Percentiles rank a stretch among this genome's conserved stretches.
phyloP scores from a whole-genome alignment of 1,140 invertebrate genomes.

The Pseudomyrmex flavicornis region DNA sequence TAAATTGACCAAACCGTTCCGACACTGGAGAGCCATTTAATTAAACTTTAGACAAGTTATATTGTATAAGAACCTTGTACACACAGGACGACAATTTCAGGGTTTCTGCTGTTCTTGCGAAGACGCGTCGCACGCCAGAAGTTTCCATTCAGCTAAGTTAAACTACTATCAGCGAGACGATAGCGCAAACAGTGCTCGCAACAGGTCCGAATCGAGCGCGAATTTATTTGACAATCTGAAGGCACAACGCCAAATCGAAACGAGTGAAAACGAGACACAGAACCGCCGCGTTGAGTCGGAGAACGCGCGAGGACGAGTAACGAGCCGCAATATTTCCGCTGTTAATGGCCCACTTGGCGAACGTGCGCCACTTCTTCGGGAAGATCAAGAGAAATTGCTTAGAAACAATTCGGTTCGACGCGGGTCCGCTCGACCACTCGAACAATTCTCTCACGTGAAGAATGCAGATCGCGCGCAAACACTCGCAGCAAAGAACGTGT shows the following conservation, averaged over 20 bases:
- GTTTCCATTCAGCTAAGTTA: conserved; percentile 65
- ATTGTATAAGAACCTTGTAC: conserved; percentile 8
- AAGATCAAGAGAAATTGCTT: not conserved
- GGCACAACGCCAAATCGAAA: conserved; percentile 51
- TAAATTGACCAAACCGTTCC: not conserved
- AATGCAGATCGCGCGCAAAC: not conserved
- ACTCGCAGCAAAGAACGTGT: not conserved
- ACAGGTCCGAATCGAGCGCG: conserved; percentile 58
- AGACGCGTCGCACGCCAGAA: conserved; percentile 29
- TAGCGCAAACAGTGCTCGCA: conserved; percentile 54
- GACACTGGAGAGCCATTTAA: conserved; percentile 30
- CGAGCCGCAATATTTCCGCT: conserved; percentile 21
- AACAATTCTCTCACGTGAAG: not conserved
- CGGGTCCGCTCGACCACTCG: not conserved
- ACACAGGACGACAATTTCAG: conserved; percentile 52
- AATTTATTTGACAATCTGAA: conserved; percentile 41
- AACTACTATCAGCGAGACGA: conserved; percentile 17
- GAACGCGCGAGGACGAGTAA: not conserved
- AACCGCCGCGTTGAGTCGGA: not conserved
- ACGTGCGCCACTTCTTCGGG: not conserved
- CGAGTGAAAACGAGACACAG: not conserved
- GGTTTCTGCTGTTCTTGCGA: conserved; percentile 85
- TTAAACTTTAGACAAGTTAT: conserved; percentile 48
- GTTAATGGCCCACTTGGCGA: conserved; percentile 40
- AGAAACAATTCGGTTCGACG: not conserved